Evolutionary conservation across 2,113 vertebrate species (phyloP).

Genomic region (Myiozetetes cayanensis): DNA sequence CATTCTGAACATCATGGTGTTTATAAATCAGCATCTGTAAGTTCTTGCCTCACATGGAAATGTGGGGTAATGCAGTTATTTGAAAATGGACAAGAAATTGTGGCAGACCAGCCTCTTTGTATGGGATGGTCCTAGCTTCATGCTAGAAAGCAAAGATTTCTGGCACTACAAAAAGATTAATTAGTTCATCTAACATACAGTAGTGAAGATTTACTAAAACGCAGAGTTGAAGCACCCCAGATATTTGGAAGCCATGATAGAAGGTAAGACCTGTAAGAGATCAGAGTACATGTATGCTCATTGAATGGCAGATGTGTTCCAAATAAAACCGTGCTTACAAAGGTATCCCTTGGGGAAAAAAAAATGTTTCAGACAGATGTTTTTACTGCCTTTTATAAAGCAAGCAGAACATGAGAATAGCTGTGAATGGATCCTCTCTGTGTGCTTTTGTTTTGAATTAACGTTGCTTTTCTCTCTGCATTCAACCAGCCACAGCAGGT

Average conservation of each 20-base stretch:
- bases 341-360: neutral
- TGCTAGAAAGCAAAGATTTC: neutral
- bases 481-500: conserved; percentile 1
- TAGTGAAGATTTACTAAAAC: neutral
- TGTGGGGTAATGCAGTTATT: neutral
- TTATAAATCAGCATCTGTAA: neutral
- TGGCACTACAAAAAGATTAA: neutral
- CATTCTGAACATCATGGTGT: neutral
- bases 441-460: conserved; percentile 19
- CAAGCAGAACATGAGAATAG: neutral
- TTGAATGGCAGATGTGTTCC: neutral
- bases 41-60: neutral
- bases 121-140: neutral
- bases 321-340: neutral
- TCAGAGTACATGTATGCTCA: neutral
- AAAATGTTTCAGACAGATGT: neutral
- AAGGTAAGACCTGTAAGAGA: neutral
- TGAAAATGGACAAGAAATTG: neutral
- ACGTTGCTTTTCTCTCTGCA: neutral
- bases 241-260: neutral
- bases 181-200: neutral
- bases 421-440: neutral
- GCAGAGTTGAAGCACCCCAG: neutral
- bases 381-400: neutral
- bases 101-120: neutral